These are phyloP conservation scores for Microplitis mediator DNA, from an alignment of 1,140 invertebrate species.

Conservation along the genomic window DNA sequence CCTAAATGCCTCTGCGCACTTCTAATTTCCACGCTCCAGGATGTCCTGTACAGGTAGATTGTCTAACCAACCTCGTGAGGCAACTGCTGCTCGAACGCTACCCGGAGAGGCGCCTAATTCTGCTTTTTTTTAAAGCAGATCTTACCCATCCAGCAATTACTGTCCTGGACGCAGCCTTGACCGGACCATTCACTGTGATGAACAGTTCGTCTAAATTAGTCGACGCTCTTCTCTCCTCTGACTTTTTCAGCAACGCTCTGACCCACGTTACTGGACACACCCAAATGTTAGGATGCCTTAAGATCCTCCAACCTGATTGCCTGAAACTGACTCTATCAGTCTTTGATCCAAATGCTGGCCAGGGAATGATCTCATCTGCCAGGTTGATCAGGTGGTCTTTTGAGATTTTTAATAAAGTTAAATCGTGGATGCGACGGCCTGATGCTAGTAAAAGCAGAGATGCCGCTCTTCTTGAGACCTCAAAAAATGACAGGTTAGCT, in stretches of 20 bases:
- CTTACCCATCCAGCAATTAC: slow-evolving; percentile 39
- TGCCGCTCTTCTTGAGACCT: slow-evolving; percentile 37
- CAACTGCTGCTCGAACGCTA: too few species aligned
- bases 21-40: too few species aligned
- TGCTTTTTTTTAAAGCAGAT: too few species aligned
- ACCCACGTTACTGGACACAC: slow-evolving; percentile 9
- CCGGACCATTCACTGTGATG: slow-evolving; percentile 4
- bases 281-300: not conserved
- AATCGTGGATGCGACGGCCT: slow-evolving; percentile 33
- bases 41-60: too few species aligned
- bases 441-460: slow-evolving; percentile 33
- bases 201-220: not conserved
- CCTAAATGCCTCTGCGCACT: too few species aligned
- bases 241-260: not conserved
- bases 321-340: slow-evolving; percentile 28
- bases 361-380: slow-evolving; percentile 27
- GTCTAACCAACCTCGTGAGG: too few species aligned
- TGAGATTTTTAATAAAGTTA: slow-evolving; percentile 32
- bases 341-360: slow-evolving; percentile 37
- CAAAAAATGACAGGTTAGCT: slow-evolving; percentile 24
- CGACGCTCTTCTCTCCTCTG: slow-evolving; percentile 3
- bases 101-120: too few species aligned
- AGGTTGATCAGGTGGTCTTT: not conserved
- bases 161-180: slow-evolving; percentile 12
- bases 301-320: slow-evolving; percentile 20